Base-by-base conservation (phyloP, 2,888 invertebrate species). In the Peribatodes rhomboidaria region DNA sequence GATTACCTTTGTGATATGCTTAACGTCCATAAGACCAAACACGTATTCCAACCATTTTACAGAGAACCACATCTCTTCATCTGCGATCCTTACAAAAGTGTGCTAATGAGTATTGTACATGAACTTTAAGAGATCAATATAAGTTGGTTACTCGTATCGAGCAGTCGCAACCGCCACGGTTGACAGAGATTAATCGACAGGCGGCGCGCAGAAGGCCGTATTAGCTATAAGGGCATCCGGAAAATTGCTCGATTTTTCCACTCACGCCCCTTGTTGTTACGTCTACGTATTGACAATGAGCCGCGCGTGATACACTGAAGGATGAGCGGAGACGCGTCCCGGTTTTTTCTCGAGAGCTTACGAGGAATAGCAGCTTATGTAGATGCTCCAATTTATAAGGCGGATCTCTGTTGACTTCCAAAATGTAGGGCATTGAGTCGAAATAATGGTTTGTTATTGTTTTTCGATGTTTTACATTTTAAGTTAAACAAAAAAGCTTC, bases 191-290 rank as follows among this genome's bases (percentile, higher is more conserved):
- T 90, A 91, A 92, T 90, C 87, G 89, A 82, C 78, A 76, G 81
- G 82, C 80, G 83, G 81, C 81, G 83, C 83, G 84, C 81, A 79
- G 85, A 87, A 87, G 83, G 84, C 85, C 87, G 85, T 89, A 90
- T 91, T 90, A 89, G 87, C 87, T 89, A 86, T 88, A 89, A 87
- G 86, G 88, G 89, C 84, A 89, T 90, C 88, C 87, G 87, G 88
- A 90, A 92, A 90, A 90, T 89, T 87, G 87, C 85, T 79, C 84
- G 86, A 89, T 88, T 91, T 92, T 90, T 89, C 87, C 84, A 82
- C 87, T 85, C 80, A 82, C 84, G 75, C 84, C 85, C 82, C 84
- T 84, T 84, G 85, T 88, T 87, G 84, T 83, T 81, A 77, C 79
- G 85, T 85, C 82, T 83, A 79, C 81, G 84, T 85, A 85, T 83